These are phyloP conservation scores for Nycticryphes semicollaris DNA, from an alignment of 2,113 vertebrate species.

Conservation along the genomic window DNA sequence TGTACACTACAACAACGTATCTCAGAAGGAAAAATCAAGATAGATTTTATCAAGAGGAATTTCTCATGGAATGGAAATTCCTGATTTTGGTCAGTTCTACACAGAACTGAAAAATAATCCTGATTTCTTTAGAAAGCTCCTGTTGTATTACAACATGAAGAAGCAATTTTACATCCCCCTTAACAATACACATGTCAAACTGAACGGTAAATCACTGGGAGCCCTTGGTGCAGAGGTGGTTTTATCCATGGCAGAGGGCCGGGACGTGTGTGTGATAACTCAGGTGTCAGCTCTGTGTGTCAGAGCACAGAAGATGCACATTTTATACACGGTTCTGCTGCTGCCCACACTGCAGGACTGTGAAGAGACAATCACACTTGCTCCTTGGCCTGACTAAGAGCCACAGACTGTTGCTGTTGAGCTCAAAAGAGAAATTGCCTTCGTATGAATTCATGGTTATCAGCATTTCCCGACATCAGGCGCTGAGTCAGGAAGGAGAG, in stretches of 20 bases:
- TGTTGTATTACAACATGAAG: neutral
- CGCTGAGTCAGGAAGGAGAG: neutral
- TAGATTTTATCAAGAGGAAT: neutral
- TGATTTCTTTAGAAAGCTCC: neutral
- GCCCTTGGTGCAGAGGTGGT: neutral
- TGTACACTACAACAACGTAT: fast-evolving
- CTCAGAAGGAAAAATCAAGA: neutral
- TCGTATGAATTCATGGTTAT: neutral
- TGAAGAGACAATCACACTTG: neutral
- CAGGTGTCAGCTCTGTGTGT: neutral
- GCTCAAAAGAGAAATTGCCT: neutral
- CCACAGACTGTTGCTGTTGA: neutral
- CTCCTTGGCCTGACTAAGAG: neutral
- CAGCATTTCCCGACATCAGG: neutral
- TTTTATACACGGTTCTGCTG: neutral
- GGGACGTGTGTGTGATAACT: fast-evolving
- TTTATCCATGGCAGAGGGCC: neutral
- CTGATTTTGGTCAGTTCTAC: neutral
- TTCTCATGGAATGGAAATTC: neutral
- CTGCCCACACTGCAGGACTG: neutral
- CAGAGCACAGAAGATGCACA: neutral
- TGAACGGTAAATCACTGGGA: neutral
- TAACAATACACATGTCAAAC: neutral
- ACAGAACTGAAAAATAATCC: neutral
- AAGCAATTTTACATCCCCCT: neutral